Evolutionary conservation across 2,888 invertebrate genomes (phyloP).

Genomic region (Caenorhabditis sp.): DNA sequence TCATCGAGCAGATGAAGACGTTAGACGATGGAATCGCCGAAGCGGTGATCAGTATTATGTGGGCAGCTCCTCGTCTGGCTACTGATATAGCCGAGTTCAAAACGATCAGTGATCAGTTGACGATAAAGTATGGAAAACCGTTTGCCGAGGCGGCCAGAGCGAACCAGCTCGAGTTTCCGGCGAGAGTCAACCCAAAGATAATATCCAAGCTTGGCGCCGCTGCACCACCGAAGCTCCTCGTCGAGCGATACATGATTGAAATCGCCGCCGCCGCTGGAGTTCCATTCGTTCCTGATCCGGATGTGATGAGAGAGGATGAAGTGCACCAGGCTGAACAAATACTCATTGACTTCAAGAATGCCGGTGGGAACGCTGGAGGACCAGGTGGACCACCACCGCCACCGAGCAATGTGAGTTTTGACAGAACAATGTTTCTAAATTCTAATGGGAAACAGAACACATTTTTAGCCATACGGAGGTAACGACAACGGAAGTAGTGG

Average conservation of each 20-base stretch:
- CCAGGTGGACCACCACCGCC: conserved; percentile 60
- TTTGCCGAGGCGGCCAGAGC: conserved; percentile 93
- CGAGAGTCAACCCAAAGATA: conserved; percentile 78
- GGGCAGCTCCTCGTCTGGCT: conserved; percentile 94
- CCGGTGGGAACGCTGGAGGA: conserved; percentile 60
- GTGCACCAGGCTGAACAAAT: conserved; percentile 81
- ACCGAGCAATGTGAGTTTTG: conserved; percentile 53
- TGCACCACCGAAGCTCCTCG: conserved; percentile 94
- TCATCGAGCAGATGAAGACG: conserved; percentile 95
- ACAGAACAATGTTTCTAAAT: neutral
- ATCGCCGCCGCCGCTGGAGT: conserved; percentile 97
- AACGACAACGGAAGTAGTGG: conserved; percentile 52
- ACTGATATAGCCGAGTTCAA: conserved; percentile 85
- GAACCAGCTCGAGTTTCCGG: conserved; percentile 87
- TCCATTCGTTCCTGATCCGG: conserved; percentile 95
- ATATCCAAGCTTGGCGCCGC: conserved; percentile 95
- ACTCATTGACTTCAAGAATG: conserved; percentile 83
- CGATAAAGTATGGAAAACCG: conserved; percentile 94
- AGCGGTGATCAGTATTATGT: conserved; percentile 95
- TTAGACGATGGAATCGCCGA: conserved; percentile 96
- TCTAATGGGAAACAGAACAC: neutral
- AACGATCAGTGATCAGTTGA: conserved; percentile 92
- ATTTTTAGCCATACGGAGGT: conserved; percentile 57
- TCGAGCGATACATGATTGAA: conserved; percentile 95
- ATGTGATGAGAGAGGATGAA: conserved; percentile 85